These are phyloP conservation scores for Anodontia alba DNA, from an alignment of 2,888 invertebrate species.

Conservation along the genomic window DNA sequence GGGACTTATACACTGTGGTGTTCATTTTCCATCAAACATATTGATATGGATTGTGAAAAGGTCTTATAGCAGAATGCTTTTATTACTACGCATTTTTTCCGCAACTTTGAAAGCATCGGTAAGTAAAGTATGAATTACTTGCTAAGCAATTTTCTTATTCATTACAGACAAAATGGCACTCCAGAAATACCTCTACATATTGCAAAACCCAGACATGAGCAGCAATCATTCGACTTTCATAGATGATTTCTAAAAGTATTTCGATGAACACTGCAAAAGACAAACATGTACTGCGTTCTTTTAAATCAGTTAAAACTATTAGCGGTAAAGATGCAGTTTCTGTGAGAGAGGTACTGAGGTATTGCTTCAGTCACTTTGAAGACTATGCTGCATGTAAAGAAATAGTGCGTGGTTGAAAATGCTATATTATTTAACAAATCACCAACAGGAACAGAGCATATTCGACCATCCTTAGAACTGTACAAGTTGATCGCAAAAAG, in stretches of 20 bases:
- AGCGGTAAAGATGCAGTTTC: background rate
- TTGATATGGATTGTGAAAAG: no score
- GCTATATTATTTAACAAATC: background rate
- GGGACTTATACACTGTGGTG: no score
- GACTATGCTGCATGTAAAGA: constrained; percentile 1
- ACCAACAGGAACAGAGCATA: background rate
- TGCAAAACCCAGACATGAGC: background rate
- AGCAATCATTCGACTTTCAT: background rate
- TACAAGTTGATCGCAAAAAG: background rate
- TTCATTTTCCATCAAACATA: no score
- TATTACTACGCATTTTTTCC: no score
- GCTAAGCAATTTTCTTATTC: no score
- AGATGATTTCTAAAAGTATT: background rate
- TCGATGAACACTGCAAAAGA: background rate
- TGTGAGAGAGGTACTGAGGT: background rate
- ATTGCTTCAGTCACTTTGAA: constrained; percentile 5
- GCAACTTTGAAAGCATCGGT: no score
- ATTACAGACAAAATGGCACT: constrained; percentile 10
- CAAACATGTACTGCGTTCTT: constrained; percentile 8
- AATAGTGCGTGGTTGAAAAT: background rate
- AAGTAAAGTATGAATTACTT: no score
- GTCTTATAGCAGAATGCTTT: no score
- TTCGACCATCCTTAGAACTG: background rate
- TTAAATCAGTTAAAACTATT: background rate
- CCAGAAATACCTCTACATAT: background rate